These are phyloP conservation scores for Ochropleura plecta DNA, from an alignment of 2,888 invertebrate species.

Conservation along the genomic window DNA sequence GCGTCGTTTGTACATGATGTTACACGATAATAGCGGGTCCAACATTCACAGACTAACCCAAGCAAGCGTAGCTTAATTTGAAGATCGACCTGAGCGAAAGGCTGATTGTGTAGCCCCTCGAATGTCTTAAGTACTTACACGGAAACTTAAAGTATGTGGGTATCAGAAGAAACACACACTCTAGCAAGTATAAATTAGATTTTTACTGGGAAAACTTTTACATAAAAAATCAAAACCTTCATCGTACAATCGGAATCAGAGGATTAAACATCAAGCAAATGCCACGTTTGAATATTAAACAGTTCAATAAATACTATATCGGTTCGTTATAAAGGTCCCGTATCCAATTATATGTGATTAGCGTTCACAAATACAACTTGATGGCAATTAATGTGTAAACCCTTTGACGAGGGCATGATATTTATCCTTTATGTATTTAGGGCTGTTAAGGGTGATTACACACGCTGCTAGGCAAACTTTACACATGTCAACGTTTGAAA, in stretches of 20 bases:
- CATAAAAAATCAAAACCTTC: not conserved
- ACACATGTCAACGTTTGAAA: conserved; percentile 4
- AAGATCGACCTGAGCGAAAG: too few species aligned
- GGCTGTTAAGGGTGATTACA: conserved; percentile 57
- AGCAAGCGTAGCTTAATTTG: too few species aligned
- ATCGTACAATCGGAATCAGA: not conserved
- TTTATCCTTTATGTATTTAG: conserved; percentile 57
- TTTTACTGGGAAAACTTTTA: not conserved
- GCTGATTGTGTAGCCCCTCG: too few species aligned
- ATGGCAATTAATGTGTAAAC: conserved; percentile 61
- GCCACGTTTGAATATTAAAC: conserved; percentile 45
- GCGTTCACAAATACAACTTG: conserved; percentile 51
- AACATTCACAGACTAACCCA: too few species aligned
- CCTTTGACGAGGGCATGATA: conserved; percentile 61
- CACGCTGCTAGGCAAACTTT: conserved; percentile 35
- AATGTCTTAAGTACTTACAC: too few species aligned
- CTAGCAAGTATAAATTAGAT: not conserved
- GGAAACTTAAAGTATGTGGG: too few species aligned
- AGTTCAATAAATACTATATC: conserved; percentile 60
- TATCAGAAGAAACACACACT: too few species aligned
- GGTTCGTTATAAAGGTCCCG: conserved; percentile 46
- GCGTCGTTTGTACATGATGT: too few species aligned
- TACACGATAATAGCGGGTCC: too few species aligned
- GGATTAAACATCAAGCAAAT: conserved; percentile 19
- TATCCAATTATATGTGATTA: conserved; percentile 68